Conservation (phyloP, 1,140 invertebrate genomes). For the Leptinotarsa defecta region DNA sequence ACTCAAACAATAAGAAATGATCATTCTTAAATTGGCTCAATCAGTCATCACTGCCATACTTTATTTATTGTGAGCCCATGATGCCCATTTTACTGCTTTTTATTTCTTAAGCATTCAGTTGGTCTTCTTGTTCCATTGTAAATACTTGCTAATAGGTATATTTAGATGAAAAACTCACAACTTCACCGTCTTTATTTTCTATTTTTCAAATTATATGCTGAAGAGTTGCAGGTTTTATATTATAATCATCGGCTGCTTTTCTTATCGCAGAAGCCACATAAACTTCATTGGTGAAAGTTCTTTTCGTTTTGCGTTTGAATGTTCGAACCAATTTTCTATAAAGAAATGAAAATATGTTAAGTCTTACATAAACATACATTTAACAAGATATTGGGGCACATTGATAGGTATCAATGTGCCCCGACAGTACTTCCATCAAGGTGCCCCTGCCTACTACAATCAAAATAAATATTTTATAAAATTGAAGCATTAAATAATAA, state of each 20-base stretch:
- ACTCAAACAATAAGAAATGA: too few species aligned
- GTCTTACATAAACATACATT: not conserved
- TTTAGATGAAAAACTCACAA: too few species aligned
- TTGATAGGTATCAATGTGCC: too few species aligned
- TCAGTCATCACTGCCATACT: not conserved
- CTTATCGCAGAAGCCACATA: not conserved
- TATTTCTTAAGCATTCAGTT: not conserved
- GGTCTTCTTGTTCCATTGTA: not conserved
- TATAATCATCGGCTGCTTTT: not conserved
- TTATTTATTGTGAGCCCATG: not conserved
- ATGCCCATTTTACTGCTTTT: not conserved
- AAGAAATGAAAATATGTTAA: not conserved
- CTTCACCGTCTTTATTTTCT: too few species aligned
- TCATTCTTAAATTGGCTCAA: too few species aligned
- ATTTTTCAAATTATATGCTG: not conserved
- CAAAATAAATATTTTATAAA: too few species aligned
- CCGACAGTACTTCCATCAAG: not conserved
- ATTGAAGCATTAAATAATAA: too few species aligned
- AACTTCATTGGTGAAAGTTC: not conserved
- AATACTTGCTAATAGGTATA: too few species aligned
- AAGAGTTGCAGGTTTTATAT: conserved; percentile 1
- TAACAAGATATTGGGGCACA: not conserved
- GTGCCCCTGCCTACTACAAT: too few species aligned
- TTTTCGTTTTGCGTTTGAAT: not conserved
- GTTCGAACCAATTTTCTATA: not conserved